phyloP scores from a whole-genome alignment of 1,140 invertebrate species.

The Pseudomyrmex cubaensis region DNA sequence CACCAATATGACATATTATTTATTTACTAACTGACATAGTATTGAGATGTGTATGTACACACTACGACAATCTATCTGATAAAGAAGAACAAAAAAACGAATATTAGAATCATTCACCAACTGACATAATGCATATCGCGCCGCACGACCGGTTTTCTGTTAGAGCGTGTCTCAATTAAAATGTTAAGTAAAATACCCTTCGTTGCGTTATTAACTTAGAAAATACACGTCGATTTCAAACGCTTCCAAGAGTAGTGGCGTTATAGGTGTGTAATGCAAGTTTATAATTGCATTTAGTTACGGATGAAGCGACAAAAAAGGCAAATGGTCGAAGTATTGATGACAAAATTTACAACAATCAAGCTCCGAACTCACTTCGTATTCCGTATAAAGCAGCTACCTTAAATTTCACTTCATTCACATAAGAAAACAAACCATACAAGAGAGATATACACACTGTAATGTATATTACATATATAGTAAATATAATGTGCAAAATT shows the following conservation, averaged over 20 bases:
- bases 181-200: slow-evolving; percentile 36
- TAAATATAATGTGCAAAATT: slow-evolving; percentile 64
- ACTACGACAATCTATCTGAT: too few species aligned
- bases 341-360: slow-evolving; percentile 52
- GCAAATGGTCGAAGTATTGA: slow-evolving; percentile 74
- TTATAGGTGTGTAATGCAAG: slow-evolving; percentile 50
- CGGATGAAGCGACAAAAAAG: slow-evolving; percentile 65
- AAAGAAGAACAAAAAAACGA: background rate
- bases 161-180: background rate
- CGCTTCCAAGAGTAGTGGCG: slow-evolving; percentile 30
- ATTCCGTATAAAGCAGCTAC: slow-evolving; percentile 57
- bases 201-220: slow-evolving; percentile 49
- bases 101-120: slow-evolving; percentile 6
- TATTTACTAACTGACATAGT: too few species aligned
- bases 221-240: slow-evolving; percentile 24
- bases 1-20: too few species aligned
- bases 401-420: slow-evolving; percentile 63
- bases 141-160: too few species aligned
- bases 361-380: slow-evolving; percentile 58
- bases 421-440: slow-evolving; percentile 36
- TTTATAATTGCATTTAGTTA: slow-evolving; percentile 68
- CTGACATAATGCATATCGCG: slow-evolving; percentile 7
- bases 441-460: slow-evolving; percentile 52
- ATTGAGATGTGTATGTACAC: too few species aligned
- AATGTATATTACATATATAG: slow-evolving; percentile 64